Evolutionary conservation across 2,113 vertebrate species (phyloP).

Genomic region (Thryonomys swinderianus): DNA sequence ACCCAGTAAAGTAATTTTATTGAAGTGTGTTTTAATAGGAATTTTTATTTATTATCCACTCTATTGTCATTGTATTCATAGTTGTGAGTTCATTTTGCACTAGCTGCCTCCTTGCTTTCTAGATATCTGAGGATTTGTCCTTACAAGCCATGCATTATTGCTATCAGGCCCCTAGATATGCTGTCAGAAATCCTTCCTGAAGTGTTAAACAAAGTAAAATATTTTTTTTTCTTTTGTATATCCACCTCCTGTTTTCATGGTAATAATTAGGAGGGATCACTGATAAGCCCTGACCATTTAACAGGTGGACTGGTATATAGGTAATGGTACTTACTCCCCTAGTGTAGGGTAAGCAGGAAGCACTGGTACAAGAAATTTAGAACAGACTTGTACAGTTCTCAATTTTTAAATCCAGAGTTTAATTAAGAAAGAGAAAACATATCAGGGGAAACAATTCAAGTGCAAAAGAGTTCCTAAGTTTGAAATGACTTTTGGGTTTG

Average conservation of each 20-base stretch:
- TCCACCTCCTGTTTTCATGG: neutral
- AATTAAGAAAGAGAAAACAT: slow-evolving; percentile 67
- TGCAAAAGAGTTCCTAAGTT: slow-evolving; percentile 59
- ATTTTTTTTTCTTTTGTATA: neutral
- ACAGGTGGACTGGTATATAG: neutral
- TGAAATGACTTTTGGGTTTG: slow-evolving; percentile 62
- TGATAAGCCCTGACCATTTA: neutral
- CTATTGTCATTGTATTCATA: neutral
- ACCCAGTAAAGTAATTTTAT: neutral
- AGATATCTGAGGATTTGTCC: neutral
- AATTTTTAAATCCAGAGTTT: slow-evolving; percentile 67
- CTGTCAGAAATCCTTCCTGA: neutral
- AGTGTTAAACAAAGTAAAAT: neutral
- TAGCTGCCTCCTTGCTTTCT: neutral
- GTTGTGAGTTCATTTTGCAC: neutral
- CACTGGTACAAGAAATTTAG: neutral
- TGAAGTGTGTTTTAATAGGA: neutral
- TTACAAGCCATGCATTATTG: neutral
- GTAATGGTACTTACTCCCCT: neutral
- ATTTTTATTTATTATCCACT: neutral
- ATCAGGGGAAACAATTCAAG: slow-evolving; percentile 69
- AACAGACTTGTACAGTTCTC: neutral
- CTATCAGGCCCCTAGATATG: neutral
- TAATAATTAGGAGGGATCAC: neutral
- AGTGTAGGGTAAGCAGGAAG: neutral